A percentile compares a stretch with the other conserved stretches of the same genome.
Evolutionary conservation across 2,797 vertebrate genomes (phyloP).

Genomic region (Tangara arthus): DNA sequence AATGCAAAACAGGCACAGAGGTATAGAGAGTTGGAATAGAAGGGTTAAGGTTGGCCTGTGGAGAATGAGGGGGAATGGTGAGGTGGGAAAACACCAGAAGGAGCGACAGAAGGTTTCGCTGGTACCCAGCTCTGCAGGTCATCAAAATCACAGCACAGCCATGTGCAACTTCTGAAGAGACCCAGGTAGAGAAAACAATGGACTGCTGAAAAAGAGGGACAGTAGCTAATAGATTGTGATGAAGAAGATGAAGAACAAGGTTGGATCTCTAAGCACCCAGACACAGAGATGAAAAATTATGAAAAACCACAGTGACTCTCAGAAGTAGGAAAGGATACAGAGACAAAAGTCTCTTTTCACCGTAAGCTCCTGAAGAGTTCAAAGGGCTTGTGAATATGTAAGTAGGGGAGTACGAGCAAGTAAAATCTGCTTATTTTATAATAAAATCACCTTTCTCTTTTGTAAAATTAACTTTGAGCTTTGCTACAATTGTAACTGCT

Average conservation of each 20-base stretch:
- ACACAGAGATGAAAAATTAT: neutral
- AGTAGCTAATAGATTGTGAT: neutral
- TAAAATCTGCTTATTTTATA: neutral
- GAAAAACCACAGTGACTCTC: neutral
- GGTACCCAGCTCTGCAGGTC: neutral
- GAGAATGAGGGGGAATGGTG: neutral
- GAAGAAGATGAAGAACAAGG: neutral
- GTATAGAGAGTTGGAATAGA: neutral
- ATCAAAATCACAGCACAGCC: neutral
- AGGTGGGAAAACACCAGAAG: slow-evolving; percentile 34
- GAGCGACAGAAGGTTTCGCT: slow-evolving; percentile 19
- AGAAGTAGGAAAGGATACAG: neutral
- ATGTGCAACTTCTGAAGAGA: neutral
- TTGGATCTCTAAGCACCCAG: neutral
- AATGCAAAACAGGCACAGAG: neutral
- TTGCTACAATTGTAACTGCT: neutral
- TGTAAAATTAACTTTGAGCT: neutral
- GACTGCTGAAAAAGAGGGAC: neutral
- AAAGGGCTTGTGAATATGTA: neutral
- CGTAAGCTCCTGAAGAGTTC: neutral
- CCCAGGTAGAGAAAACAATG: neutral
- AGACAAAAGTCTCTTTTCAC: neutral
- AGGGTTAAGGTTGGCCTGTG: neutral
- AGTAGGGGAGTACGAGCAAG: neutral
- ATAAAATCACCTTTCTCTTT: neutral